Evolutionary conservation across 1,140 invertebrate species (phyloP).

Genomic region (Listronotus oregonensis): DNA sequence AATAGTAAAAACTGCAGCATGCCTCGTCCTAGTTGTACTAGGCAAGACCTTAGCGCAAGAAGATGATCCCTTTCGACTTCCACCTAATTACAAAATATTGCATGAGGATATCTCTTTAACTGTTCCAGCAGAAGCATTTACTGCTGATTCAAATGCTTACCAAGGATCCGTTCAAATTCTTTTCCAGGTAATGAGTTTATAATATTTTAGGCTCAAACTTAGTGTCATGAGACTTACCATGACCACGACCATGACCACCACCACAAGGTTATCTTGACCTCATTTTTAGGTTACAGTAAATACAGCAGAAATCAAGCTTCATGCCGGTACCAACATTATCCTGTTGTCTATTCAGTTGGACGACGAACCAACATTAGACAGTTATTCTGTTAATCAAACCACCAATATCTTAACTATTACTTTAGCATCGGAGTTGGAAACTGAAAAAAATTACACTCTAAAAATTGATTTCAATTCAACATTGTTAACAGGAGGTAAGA

Average conservation of each 20-base stretch:
- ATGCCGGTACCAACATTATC: slow-evolving; percentile 1
- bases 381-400: slow-evolving; percentile 7
- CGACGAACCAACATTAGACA: neutral
- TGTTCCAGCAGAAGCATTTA: slow-evolving; percentile 9
- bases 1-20: too few species aligned
- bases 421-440: neutral
- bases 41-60: too few species aligned
- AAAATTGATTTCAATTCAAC: slow-evolving; percentile 9
- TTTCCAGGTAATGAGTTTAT: slow-evolving; percentile 13
- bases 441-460: slow-evolving; percentile 5
- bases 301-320: slow-evolving; percentile 17
- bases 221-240: too few species aligned
- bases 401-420: slow-evolving; percentile 14
- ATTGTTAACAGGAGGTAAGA: neutral
- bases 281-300: slow-evolving; percentile 11
- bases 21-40: too few species aligned
- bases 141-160: neutral
- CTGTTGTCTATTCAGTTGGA: slow-evolving; percentile 11
- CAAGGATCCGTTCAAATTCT: slow-evolving; percentile 8
- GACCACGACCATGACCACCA: too few species aligned
- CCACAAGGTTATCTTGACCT: too few species aligned
- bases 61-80: slow-evolving; percentile 3
- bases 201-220: too few species aligned
- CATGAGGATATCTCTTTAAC: slow-evolving; percentile 17
- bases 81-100: slow-evolving; percentile 14